Conservation (phyloP, 2,113 vertebrate genomes). For the Centropus unirufus region DNA sequence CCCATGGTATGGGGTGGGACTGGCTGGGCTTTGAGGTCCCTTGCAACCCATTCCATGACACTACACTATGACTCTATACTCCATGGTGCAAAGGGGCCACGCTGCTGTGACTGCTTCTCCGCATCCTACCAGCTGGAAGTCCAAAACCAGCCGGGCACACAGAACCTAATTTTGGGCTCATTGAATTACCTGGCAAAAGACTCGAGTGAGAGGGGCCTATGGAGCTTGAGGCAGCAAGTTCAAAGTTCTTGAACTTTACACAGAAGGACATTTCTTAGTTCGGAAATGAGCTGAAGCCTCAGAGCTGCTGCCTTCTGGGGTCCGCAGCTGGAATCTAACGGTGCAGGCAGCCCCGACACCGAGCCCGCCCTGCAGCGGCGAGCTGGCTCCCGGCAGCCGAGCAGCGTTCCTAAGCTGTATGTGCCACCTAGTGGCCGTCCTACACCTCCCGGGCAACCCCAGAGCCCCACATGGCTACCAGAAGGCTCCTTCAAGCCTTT, state of each 20-base stretch:
- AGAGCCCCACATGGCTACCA: accelerated
- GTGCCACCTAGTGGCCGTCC: background rate
- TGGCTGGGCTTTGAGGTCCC: too few species aligned
- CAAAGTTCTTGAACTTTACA: accelerated
- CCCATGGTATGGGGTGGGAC: too few species aligned
- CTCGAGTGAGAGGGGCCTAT: background rate
- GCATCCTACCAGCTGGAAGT: too few species aligned
- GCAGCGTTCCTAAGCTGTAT: background rate
- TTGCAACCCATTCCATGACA: too few species aligned
- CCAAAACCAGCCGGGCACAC: background rate
- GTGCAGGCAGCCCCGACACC: too few species aligned
- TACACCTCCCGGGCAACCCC: background rate
- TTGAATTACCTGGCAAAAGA: background rate
- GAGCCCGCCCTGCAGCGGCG: too few species aligned
- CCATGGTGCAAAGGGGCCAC: accelerated
- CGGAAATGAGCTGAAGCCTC: accelerated
- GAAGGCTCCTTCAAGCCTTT: background rate
- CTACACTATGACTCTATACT: too few species aligned
- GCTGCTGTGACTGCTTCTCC: background rate
- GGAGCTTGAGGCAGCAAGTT: accelerated
- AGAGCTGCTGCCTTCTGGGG: accelerated
- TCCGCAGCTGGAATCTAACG: background rate
- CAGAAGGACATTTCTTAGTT: accelerated
- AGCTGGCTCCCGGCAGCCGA: background rate
- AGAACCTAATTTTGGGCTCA: accelerated